Evolutionary conservation across 2,797 vertebrate genomes (phyloP), one percentile per base, ranked within the genome.

Genomic region (Sciurus carolinensis): DNA sequence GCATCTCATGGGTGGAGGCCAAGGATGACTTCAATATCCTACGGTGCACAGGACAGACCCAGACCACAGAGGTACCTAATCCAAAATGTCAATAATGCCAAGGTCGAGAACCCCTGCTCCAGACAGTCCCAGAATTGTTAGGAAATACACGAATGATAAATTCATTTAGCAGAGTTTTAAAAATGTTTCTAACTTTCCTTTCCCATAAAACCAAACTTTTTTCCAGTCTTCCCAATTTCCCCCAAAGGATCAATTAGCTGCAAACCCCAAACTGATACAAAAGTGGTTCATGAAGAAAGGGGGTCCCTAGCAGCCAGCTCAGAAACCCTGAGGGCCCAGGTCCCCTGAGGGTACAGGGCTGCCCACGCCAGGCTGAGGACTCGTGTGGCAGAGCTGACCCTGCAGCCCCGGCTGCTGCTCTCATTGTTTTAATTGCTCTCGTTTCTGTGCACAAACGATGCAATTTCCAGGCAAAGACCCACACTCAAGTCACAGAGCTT

Each of bases 31-130:
- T 20, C 24, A 47, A 14, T 10, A 7, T 14, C 30, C 39, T 39
- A 18, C 42, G 7, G 6, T 2, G 13, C 17, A 15, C 0, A 39
- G 1, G 24, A 17, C 2, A 1, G 13, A 15, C 28, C 15, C 11
- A 6, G 20, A 15, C 18, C 54, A 33, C 4, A 57, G 44, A 57
- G 17, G 5, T 0, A 62, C 33, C 8, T 20, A 12, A 42, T 17
- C 36, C 50, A 47, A 24, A 39, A 18, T 1, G 28, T 3, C 42
- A 47, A 1, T 7, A n/a, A 47, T 2, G 17, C 7, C 20, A 30
- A 39, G 5, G 5, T 0, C 4, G 4, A 76, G 26, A 75, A 26
- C 4, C 47, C 39, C 66, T 33, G 18, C 7, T 54, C 76, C 62
- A n/a, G 22, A 64, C 17, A 44, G 30, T 6, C 81, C n/a, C 18